Evolutionary conservation across 2,797 vertebrate species (phyloP), one percentile per base, ranked within the genome.

Genomic region (Gastrophryne carolinensis): DNA sequence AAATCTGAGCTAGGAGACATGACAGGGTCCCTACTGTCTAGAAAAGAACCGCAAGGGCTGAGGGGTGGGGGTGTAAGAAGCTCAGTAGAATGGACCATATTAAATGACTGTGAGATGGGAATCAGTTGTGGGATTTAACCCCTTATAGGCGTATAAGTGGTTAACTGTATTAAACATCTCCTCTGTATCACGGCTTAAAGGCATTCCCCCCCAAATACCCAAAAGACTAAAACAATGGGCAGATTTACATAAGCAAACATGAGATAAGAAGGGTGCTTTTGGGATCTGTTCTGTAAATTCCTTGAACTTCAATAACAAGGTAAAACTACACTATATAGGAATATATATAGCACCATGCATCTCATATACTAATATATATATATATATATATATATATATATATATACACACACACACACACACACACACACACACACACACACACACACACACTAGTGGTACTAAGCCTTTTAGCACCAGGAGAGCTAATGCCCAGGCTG

Each of bases 41-140:
- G 35, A 27, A 75, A 62, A 77, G 13, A n/a, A 75, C 37, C 21
- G 50, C 37, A 75, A 50, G 54, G 41, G 41, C 54, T 37, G 32
- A 8, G 39, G 58, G 9, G 21, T 37, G 50, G 41, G 32, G 30
- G 44, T 23, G 32, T n/a, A 72, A 63, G 17, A 27, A n/a, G 34
- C 29, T 34, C 57, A 58, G 57, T 72, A 44, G 69, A 35, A 15
- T 23, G 57, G 41, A 57, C 13, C 47, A 47, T 27, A 54, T 41
- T 39, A 26, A 63, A 73, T 35, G 34, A 64, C 30, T 54, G 30
- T 64, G 47, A 47, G 19, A 19, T 61, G 37, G 35, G 24, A 41
- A 68, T 69, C 35, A 27, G 15, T 41, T 29, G 6, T 2, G 6
- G 47, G 12, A 23, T 17, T 5, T 56, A 26, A 21, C 27, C 29